phyloP scores from a whole-genome alignment of 2,888 invertebrate genomes.

The Agrenia bidenticulata region DNA sequence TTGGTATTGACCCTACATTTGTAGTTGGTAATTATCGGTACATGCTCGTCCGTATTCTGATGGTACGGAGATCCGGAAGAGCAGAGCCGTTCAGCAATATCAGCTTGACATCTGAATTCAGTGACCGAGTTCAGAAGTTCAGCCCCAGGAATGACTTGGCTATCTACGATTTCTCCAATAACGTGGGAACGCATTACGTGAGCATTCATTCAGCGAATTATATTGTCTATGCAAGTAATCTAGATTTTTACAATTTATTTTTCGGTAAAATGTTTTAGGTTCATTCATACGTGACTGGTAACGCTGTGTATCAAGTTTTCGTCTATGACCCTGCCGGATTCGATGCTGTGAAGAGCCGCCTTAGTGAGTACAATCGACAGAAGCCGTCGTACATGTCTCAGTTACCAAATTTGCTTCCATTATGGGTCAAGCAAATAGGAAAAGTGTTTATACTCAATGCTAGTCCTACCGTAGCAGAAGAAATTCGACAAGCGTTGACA shows the following conservation, averaged over 20 bases:
- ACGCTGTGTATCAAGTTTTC: slow-evolving; percentile 79
- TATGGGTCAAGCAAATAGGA: slow-evolving; percentile 41
- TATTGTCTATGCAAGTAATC: neutral
- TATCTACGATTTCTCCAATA: slow-evolving; percentile 37
- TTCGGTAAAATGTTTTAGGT: slow-evolving; percentile 18
- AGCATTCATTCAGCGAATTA: no score
- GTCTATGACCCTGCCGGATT: slow-evolving; percentile 79
- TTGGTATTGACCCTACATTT: slow-evolving; percentile 63
- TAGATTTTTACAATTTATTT: neutral
- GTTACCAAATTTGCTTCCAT: slow-evolving; percentile 27
- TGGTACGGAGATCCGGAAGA: slow-evolving; percentile 65
- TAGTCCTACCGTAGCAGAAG: slow-evolving; percentile 23
- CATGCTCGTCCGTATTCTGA: slow-evolving; percentile 66
- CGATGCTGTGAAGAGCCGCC: slow-evolving; percentile 68
- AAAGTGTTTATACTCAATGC: slow-evolving; percentile 39
- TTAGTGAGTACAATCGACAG: slow-evolving; percentile 26
- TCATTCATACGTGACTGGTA: slow-evolving; percentile 64
- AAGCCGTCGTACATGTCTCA: slow-evolving; percentile 20
- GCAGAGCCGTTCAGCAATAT: slow-evolving; percentile 59
- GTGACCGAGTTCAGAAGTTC: slow-evolving; percentile 19
- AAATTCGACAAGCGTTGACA: slow-evolving; percentile 24
- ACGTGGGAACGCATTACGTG: slow-evolving; percentile 44
- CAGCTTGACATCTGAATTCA: slow-evolving; percentile 57
- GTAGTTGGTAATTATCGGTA: slow-evolving; percentile 77
- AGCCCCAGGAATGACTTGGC: slow-evolving; percentile 25